Evolutionary conservation across 2,888 invertebrate genomes (phyloP), one percentile per base, ranked within the genome.

Genomic region (Deilephila porcellus): DNA sequence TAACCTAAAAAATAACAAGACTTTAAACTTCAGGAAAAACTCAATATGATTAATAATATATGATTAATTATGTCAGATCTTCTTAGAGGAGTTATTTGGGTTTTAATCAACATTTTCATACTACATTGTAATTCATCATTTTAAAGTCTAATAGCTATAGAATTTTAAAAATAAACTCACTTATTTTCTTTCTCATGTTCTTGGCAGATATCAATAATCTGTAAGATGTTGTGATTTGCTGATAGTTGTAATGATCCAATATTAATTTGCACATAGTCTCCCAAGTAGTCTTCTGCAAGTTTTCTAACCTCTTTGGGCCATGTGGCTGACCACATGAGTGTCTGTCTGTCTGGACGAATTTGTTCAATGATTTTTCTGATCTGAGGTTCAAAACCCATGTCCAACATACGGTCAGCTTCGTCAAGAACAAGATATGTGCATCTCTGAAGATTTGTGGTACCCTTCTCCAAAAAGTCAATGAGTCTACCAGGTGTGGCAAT

Each of bases 301-400:
- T 97, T 97, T 78, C 97, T 96, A 3, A 99, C 99, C 95, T 99
- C 99, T 86, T 98, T 98, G 0, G 99, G 99, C 99, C 99, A 99
- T n/a, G 99, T 99, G 0, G 99, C 99, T 78, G 98, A 98, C 98
- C 99, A 99, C 99, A 99, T 99, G 63, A 99, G 95, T 19, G 98
- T 98, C 91, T 99, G 99, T 84, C 99, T 95, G 87, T 99, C 98
- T 20, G 98, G 98, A 80, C 98, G 95, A 82, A 99, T 98, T 91
- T 99, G 98, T 85, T 98, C 97, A 81, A 99, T 96, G 83, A 99
- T 98, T 92, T 98, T 98, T 73, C 98, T 96, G 80, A 99, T 98
- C 91, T 99, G 99, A 4, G 99, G 99, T 90, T 99, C 99, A 90
- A 99, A 99, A 77, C 99, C 99, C 99, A 99, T 99, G 92, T 99